Conservation (phyloP, 2,113 vertebrate genomes). For the pig (Sus scrofa) region T2T-Sscrofa CM000817.6:1974501-1975000, state of each 20-base stretch:
- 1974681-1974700: accelerated
- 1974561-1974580: background rate
- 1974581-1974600: accelerated
- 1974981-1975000: too few relatives aligned
- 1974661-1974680: background rate
- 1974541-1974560: background rate
- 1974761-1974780: background rate
- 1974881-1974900: background rate
- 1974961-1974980: background rate
- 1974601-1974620: background rate
- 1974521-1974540: background rate
- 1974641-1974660: background rate
- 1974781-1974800: background rate
- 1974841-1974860: accelerated
- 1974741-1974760: background rate
- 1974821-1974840: accelerated
- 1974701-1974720: background rate
- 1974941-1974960: background rate
- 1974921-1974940: accelerated
- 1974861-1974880: accelerated
- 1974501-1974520: background rate
- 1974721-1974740: background rate
- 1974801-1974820: background rate
- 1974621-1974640: background rate
- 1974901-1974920: background rate